phyloP scores from a whole-genome alignment of 2,113 vertebrate genomes.

The Dicrurus megarhynchus region DNA sequence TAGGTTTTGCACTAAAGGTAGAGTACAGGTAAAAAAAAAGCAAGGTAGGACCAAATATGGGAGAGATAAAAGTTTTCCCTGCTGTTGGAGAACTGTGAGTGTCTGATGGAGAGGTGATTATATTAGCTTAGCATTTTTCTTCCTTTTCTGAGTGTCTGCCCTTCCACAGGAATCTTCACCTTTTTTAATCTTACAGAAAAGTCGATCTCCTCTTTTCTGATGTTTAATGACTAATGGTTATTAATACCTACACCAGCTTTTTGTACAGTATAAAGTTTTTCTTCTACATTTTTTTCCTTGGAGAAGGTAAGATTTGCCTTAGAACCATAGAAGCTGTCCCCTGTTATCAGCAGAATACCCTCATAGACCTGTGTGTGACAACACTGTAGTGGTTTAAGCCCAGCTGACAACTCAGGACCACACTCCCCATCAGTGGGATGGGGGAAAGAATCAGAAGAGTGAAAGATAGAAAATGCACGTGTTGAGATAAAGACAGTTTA shows the following conservation, averaged over 20 bases:
- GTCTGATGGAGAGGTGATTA: background rate
- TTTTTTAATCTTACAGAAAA: background rate
- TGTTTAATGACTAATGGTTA: background rate
- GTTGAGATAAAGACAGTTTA: background rate
- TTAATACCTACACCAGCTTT: background rate
- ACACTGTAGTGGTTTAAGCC: background rate
- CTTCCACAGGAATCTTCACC: background rate
- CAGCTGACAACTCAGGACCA: background rate
- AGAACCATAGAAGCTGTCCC: background rate
- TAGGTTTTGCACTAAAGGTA: background rate
- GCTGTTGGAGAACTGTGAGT: background rate
- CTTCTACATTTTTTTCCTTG: background rate
- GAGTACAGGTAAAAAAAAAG: background rate
- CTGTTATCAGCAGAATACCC: background rate
- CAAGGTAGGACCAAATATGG: background rate
- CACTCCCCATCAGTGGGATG: too few relatives aligned
- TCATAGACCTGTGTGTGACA: background rate
- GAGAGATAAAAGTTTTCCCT: background rate
- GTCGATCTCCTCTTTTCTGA: background rate
- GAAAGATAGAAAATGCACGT: background rate
- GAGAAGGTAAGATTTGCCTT: background rate
- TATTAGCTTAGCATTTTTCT: background rate
- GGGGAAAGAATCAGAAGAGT: background rate
- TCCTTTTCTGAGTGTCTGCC: background rate
- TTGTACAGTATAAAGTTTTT: background rate